Evolutionary conservation across 2,113 vertebrate species (phyloP), one percentile per base, ranked within the genome.

Genomic region (Lepus americanus): DNA sequence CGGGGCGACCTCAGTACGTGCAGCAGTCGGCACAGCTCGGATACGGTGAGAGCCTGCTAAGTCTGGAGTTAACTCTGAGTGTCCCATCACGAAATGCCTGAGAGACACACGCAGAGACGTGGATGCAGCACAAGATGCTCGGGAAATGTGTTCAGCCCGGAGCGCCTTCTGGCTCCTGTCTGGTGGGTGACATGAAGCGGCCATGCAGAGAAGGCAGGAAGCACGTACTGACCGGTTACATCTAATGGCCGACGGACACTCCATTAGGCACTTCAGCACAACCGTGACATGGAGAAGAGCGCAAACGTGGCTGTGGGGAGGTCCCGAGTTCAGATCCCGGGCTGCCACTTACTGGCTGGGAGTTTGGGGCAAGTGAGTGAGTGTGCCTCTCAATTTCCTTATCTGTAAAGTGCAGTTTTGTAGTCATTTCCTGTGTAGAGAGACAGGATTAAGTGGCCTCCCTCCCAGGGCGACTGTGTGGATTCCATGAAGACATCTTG

Each of bases 211-310:
- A 55, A 13, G 55, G 25, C n/a, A 33, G 33, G 53, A 39, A 44
- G 63, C 64, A 31, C 22, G 55, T 13, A 23, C 27, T 36, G 53
- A 3, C 72, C 5, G 22, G 5, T 4, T 13, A 3, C 72, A 64
- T 29, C 49, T 6, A n/a, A 49, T 17, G 5, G 9, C 33, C 72
- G 19, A 31, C 11, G 13, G 16, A 64, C 66, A 23, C 80, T 36
- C 20, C 9, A 19, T 27, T 27, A 3, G 72, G 27, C 10, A 3
- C 17, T 20, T 29, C 27, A 6, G 63, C 22, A 36, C 10, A 3
- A 0, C 2, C 9, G 69, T 22, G 44, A 39, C 19, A 3, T 0
- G 9, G 33, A 6, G 59, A 17, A 10, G 0, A 6, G 23, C 0
- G 25, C 27, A 11, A 31, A 25, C 2, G 19, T 3, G 33, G 49